Conservation (phyloP, 1,140 invertebrate species). For the Aphelinus certus region DNA sequence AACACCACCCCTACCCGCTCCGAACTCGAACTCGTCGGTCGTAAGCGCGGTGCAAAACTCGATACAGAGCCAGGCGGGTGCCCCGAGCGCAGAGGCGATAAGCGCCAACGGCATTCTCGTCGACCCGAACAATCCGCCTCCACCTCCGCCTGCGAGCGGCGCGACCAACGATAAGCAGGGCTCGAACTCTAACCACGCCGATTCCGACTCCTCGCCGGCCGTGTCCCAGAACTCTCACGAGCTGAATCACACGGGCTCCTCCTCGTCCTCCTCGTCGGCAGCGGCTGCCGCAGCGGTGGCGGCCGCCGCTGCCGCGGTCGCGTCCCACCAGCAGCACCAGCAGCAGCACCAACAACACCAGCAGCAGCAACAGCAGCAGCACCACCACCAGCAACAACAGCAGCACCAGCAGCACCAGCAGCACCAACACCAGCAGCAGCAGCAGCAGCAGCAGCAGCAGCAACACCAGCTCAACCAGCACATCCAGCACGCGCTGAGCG, state of each 20-base stretch:
- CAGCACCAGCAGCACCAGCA: slow-evolving; percentile 13
- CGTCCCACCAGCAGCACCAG: slow-evolving; percentile 39
- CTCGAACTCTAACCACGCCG: slow-evolving; percentile 31
- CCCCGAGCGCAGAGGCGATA: slow-evolving; percentile 53
- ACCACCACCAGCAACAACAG: slow-evolving; percentile 26
- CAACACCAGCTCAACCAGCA: slow-evolving; percentile 47
- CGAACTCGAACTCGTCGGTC: slow-evolving; percentile 64
- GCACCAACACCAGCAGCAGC: slow-evolving; percentile 21
- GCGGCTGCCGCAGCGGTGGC: slow-evolving; percentile 37
- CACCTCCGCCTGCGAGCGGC: slow-evolving; percentile 54
- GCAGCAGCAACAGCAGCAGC: slow-evolving; percentile 40
- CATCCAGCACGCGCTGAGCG: slow-evolving; percentile 47
- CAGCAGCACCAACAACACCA: slow-evolving; percentile 47
- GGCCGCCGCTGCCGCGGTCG: slow-evolving; percentile 11
- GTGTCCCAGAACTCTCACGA: slow-evolving; percentile 61
- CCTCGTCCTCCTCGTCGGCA: slow-evolving; percentile 37
- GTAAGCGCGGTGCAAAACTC: slow-evolving; percentile 61
- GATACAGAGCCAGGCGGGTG: slow-evolving; percentile 55
- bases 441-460: slow-evolving; percentile 39
- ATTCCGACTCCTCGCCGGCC: slow-evolving; percentile 53
- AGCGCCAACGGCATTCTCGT: slow-evolving; percentile 66
- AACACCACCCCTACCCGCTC: slow-evolving; percentile 72
- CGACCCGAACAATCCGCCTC: slow-evolving; percentile 67
- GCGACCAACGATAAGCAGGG: slow-evolving; percentile 29
- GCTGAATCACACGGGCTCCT: slow-evolving; percentile 61